These are phyloP conservation scores for Gephyroberyx darwinii DNA, from an alignment of 2,797 vertebrate genomes.

Conservation along the genomic window DNA sequence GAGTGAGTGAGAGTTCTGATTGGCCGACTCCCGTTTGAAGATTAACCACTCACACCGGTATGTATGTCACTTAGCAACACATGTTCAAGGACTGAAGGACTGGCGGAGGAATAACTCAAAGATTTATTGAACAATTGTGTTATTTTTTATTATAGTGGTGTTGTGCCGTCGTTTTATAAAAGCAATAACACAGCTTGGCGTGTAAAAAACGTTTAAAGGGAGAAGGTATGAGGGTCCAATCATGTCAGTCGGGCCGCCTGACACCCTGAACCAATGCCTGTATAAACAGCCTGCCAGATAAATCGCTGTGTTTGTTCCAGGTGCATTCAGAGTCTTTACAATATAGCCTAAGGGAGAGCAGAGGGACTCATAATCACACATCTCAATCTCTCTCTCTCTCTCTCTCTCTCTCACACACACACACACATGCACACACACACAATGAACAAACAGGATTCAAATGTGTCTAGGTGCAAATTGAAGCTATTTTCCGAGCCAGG, in stretches of 20 bases:
- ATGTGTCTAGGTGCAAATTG: conserved; percentile 50
- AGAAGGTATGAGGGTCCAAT: not conserved
- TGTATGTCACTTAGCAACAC: too few species aligned
- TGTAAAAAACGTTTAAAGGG: not conserved
- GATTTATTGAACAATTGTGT: too few species aligned
- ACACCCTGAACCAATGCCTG: conserved; percentile 38
- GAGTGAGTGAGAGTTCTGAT: too few species aligned
- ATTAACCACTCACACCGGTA: too few species aligned
- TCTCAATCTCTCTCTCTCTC: conserved; percentile 16
- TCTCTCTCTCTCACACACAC: conserved; percentile 22
- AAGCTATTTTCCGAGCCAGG: conserved; percentile 46
- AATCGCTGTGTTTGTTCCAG: conserved; percentile 36
- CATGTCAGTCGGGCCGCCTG: not conserved
- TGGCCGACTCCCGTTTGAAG: too few species aligned
- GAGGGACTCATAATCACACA: conserved; percentile 20
- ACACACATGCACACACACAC: conserved; percentile 36
- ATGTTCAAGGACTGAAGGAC: too few species aligned
- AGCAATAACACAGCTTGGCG: not conserved
- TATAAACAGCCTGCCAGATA: conserved; percentile 65
- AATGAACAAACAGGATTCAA: conserved; percentile 48
- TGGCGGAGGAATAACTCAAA: too few species aligned
- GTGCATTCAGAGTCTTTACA: conserved; percentile 20
- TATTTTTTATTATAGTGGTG: too few species aligned
- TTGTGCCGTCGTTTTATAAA: too few species aligned
- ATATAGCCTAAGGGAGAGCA: conserved; percentile 19